A percentile compares a stretch with the other conserved stretches of the same genome.
Evolutionary conservation across 2,113 vertebrate species (phyloP).

Genomic region (Pedetes capensis): DNA sequence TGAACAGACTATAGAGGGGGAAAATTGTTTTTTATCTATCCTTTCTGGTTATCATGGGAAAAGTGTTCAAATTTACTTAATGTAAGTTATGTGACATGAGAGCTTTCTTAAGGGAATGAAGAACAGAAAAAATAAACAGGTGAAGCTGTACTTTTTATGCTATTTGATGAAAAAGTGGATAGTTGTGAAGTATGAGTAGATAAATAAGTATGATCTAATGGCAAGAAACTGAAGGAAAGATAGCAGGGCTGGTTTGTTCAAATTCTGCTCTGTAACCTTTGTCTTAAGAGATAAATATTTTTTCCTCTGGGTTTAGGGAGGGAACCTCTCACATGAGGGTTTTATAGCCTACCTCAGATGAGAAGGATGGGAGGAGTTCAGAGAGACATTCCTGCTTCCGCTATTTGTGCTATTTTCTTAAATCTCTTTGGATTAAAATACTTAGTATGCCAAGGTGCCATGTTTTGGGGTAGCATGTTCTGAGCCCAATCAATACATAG

Average conservation of each 20-base stretch:
- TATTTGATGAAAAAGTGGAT: not conserved
- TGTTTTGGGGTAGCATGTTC: no score
- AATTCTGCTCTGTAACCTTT: not conserved
- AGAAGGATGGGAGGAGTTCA: not conserved
- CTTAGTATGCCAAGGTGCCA: no score
- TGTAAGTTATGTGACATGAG: not conserved
- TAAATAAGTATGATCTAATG: not conserved
- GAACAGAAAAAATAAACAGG: not conserved
- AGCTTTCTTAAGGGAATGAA: not conserved
- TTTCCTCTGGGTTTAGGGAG: accelerated
- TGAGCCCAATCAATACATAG: not conserved
- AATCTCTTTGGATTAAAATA: no score
- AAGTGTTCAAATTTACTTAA: not conserved
- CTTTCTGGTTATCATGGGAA: not conserved
- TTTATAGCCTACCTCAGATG: not conserved
- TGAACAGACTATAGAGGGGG: not conserved
- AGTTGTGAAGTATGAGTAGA: no score
- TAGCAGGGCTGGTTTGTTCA: not conserved
- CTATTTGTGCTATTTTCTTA: no score
- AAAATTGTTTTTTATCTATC: not conserved
- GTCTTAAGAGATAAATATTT: not conserved
- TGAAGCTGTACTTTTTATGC: not conserved
- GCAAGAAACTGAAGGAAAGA: not conserved
- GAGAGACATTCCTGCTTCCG: no score
- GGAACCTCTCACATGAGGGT: no score